Evolutionary conservation across 2,113 vertebrate species (phyloP), one percentile per base, ranked within the genome.

Genomic region (Eretmochelys imbricata): DNA sequence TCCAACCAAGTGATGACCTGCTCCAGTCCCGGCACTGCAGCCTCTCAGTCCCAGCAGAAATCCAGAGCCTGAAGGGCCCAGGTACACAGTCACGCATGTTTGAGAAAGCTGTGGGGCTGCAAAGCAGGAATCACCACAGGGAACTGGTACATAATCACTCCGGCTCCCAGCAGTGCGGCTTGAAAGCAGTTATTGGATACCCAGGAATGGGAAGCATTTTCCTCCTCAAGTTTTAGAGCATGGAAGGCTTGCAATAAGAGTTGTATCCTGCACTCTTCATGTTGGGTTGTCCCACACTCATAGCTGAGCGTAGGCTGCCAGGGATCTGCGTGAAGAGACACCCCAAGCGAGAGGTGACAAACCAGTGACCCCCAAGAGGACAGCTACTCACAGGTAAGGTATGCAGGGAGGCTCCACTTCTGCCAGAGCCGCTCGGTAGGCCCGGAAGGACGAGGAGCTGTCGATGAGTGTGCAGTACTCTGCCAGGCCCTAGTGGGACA

Each of bases 401-500:
- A 99, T 99, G 94, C 99, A 99, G 0, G 99, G 99, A 1, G 99
- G 99, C 91, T 99, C 99, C 91, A 99, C 99, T 4, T 99, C 99
- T 0, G 99, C 98, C 90, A 99, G 98, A n/a, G 99, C 99, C 0
- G 99, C 99, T 87, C 99, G 98, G 96, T 99, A 99, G 20, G 99
- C 99, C 5, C 99, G 98, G 98, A 99, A 99, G 95, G 99, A 99
- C 0, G 99, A 99, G 5, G 99, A 99, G 97, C 99, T 99, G 99
- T 99, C 99, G 0, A 99, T 99, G 96, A 99, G 98, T 0, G 99
- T 99, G 98, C 99, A 99, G 98, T 99, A 99, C 96, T 99, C 99
- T 13, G 99, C 99, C 97, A 99, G 97, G 89, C 99, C 99, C 98
- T 99, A 82, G 76, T 2, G 51, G 80, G 50, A 97, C 62, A 96